Evolutionary conservation across 2,888 invertebrate genomes (phyloP).

Genomic region (Auanema freiburgensis): DNA sequence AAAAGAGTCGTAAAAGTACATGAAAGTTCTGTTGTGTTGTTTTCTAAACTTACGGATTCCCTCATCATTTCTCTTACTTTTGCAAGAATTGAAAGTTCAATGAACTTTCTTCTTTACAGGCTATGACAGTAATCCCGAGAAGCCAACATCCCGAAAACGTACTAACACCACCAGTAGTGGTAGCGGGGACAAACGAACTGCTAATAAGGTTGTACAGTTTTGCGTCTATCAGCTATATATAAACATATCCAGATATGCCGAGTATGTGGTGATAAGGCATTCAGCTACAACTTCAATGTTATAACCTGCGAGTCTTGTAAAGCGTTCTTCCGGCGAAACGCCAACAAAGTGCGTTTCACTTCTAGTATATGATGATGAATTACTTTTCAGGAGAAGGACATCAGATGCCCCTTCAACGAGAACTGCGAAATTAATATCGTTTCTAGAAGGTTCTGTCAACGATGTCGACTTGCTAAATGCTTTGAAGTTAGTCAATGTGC

Average conservation of each 20-base stretch:
- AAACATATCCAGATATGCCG: conserved; percentile 73
- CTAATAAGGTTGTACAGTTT: conserved; percentile 29
- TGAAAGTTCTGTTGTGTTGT: background rate
- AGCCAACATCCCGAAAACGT: conserved; percentile 10
- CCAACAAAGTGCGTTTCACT: conserved; percentile 69
- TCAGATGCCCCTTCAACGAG: conserved; percentile 59
- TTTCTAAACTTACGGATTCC: too few species aligned
- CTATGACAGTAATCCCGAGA: conserved; percentile 7
- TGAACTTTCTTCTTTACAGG: conserved; percentile 1
- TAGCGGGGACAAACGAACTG: conserved; percentile 32
- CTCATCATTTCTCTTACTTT: too few species aligned
- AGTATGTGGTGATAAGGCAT: conserved; percentile 81
- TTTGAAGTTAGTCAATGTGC: conserved; percentile 68
- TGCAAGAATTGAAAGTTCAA: too few species aligned
- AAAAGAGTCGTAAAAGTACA: background rate
- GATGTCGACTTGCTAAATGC: conserved; percentile 90
- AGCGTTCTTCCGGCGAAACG: conserved; percentile 92
- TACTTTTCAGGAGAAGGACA: conserved; percentile 48
- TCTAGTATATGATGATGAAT: background rate
- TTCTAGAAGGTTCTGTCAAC: conserved; percentile 91
- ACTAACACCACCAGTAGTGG: conserved; percentile 37
- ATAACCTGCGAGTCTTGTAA: conserved; percentile 89
- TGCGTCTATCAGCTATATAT: background rate
- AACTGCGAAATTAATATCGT: conserved; percentile 59
- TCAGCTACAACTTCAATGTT: conserved; percentile 63